Percentiles rank a stretch among this genome's conserved stretches.
These are phyloP conservation scores for Chaetodon auriga DNA, from an alignment of 2,113 vertebrate species.

Conservation along the genomic window DNA sequence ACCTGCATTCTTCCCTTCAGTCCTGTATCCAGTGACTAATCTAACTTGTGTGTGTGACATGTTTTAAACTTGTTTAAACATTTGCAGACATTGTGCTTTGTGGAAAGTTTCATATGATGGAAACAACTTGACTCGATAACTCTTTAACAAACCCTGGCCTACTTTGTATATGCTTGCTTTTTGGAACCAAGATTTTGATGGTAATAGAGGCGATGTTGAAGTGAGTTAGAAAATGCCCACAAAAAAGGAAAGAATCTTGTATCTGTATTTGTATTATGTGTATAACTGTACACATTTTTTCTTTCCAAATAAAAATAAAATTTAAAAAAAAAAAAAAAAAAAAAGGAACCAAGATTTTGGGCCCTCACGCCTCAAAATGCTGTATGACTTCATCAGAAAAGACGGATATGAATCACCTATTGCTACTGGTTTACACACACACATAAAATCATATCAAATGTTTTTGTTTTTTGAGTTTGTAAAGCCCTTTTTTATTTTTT, in stretches of 20 bases:
- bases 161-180: neutral
- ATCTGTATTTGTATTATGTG: no score
- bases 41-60: slow-evolving; percentile 3
- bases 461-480: neutral
- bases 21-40: slow-evolving; percentile 29
- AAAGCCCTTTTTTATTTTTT: neutral
- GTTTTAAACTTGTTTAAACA: slow-evolving; percentile 59
- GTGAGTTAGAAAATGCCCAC: no score
- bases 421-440: neutral
- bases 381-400: neutral
- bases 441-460: neutral
- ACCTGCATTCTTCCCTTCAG: neutral
- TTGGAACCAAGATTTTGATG: no score
- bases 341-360: no score
- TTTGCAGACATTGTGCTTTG: slow-evolving; percentile 47
- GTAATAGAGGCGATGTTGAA: no score
- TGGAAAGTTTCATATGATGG: slow-evolving; percentile 50
- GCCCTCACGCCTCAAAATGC: neutral
- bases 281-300: no score
- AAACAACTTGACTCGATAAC: slow-evolving; percentile 47
- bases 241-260: no score
- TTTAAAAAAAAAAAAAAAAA: no score
- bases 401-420: neutral
- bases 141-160: slow-evolving; percentile 50
- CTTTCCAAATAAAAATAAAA: no score